phyloP scores from a whole-genome alignment of 1,140 invertebrate genomes.

The Drosophila kurseongensis region DNA sequence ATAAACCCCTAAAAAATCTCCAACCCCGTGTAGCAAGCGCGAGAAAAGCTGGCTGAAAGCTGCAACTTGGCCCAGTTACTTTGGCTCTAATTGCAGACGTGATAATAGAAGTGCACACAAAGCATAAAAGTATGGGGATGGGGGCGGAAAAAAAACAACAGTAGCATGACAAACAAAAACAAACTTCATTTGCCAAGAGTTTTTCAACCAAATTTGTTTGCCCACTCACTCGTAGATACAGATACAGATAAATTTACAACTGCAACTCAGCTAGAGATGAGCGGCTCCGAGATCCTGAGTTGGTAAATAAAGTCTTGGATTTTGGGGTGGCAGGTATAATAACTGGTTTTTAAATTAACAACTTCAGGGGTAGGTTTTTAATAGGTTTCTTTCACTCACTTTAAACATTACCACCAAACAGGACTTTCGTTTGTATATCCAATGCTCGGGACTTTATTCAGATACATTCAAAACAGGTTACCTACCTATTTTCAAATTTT shows the following conservation, averaged over 20 bases:
- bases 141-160: constrained; percentile 8
- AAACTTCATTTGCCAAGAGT: constrained; percentile 62
- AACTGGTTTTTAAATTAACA: constrained; percentile 37
- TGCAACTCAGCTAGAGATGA: constrained; percentile 33
- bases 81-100: constrained; percentile 76
- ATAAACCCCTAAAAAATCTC: constrained; percentile 67
- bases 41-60: constrained; percentile 58
- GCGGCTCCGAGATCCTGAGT: constrained; percentile 3
- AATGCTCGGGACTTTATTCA: not conserved
- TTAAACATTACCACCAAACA: constrained; percentile 12
- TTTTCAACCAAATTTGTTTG: constrained; percentile 62
- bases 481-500: no score
- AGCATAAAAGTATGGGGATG: not conserved
- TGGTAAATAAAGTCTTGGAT: constrained; percentile 18
- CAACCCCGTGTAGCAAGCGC: constrained; percentile 41
- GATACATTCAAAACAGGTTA: constrained; percentile 1
- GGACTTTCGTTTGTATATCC: not conserved
- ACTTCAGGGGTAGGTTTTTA: constrained; percentile 32
- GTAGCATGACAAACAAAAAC: constrained; percentile 49
- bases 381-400: constrained; percentile 3
- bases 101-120: constrained; percentile 66
- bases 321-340: constrained; percentile 31
- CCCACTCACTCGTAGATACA: constrained; percentile 26
- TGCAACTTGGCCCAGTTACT: constrained; percentile 77
- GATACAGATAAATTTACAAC: constrained; percentile 9